Base-by-base conservation (phyloP, 2,888 invertebrate genomes). In the Agrochola circellaris region DNA sequence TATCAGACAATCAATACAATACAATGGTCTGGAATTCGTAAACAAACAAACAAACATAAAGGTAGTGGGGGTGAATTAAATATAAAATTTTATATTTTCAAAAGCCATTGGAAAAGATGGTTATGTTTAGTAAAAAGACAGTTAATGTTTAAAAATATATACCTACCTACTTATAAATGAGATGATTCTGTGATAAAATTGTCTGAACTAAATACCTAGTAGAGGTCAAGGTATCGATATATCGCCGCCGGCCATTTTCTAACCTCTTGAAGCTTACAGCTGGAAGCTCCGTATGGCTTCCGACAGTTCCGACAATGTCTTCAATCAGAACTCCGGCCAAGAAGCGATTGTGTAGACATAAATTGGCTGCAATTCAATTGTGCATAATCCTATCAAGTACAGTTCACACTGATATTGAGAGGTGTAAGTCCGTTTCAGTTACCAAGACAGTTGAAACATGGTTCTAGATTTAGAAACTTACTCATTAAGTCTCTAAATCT, bases 191-290 rank as follows among this genome's bases (percentile, higher is more conserved):
- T 34, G 45, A 61, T 30, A 51, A 13, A 5, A 38, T 75, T 34
- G 7, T 60, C 56, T 73, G 7, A 38, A 23, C 26, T 26, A 13
- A 34, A 54, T 7, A n/a, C 30, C 0, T 45, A 26, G 72, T 26
- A 58, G 17, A 82, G 84, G 86, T 81, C 83, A 87, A 72, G 67
- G 48, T 70, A 75, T 54, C 54, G 45, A 62, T 54, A 72, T 15
- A 20, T 54, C 4, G 17, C 42, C 26, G 23, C 8, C 34, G 13
- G 70, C 42, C 42, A 54, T 73, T 65, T 73, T 67, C 26, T 20
- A 38, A 48, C 34, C 60, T 26, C 69, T 70, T 48, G 17, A 73
- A 62, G 45, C 48, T 56, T 48, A 51, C 42, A 23, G n/a, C 30
- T 34, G 17, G 48, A 68, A 67, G 69, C 62, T 74, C n/a, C 30